Conservation (phyloP, 2,113 vertebrate species). For the Petaurus breviceps region DNA sequence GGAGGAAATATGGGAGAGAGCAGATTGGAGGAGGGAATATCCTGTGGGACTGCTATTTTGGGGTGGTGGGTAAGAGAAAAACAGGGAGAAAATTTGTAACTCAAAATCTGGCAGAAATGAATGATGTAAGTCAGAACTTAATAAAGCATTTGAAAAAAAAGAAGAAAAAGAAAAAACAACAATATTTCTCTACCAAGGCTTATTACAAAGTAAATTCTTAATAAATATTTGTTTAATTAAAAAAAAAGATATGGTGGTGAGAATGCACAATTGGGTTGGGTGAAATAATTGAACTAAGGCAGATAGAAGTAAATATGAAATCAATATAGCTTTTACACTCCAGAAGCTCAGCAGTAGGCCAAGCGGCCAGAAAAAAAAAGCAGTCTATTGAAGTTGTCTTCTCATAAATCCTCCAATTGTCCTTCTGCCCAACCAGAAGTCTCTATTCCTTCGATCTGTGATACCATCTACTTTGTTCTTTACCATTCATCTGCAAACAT, state of each 20-base stretch:
- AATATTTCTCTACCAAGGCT: too few relatives aligned
- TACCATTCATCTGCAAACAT: not conserved
- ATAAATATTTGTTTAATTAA: too few relatives aligned
- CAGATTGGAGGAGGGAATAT: too few relatives aligned
- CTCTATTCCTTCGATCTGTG: not conserved
- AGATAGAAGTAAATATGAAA: not conserved
- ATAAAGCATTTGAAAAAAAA: too few relatives aligned
- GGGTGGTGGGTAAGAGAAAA: too few relatives aligned
- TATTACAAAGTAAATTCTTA: too few relatives aligned
- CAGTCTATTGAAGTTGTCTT: not conserved
- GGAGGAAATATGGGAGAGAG: too few relatives aligned
- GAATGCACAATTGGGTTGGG: not conserved
- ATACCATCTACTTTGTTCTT: not conserved
- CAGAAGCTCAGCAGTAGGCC: not conserved
- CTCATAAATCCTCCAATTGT: not conserved
- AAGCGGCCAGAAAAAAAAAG: not conserved
- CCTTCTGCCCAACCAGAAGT: not conserved
- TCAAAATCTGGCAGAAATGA: too few relatives aligned
- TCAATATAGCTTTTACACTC: not conserved
- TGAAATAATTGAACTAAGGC: not conserved
- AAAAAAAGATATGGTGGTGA: not conserved
- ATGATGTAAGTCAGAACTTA: too few relatives aligned
- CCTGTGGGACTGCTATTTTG: too few relatives aligned
- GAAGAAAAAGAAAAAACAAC: too few relatives aligned
- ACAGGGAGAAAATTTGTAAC: too few relatives aligned